Base-by-base conservation (phyloP, 2,797 vertebrate species). In the Pipistrellus nathusii region DNA sequence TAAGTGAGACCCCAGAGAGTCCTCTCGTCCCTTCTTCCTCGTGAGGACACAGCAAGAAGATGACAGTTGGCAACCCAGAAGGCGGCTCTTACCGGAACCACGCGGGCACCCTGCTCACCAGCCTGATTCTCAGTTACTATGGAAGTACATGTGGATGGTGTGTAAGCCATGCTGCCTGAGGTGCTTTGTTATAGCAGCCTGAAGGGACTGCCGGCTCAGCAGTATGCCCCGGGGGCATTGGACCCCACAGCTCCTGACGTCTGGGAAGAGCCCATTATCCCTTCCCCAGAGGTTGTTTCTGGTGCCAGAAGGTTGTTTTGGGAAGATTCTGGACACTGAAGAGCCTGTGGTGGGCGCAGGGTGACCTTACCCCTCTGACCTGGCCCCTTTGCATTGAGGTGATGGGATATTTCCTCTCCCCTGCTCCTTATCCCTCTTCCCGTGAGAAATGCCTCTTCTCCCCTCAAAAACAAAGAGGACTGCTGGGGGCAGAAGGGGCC, bases 21-120 rank as follows among this genome's bases (percentile, higher is more conserved):
- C 2, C 20, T 48, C 21, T 53, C 0, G 0, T 0, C 21, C 32
- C 57, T 25, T 55, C 64, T 8, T 1, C 25, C 25, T 1, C 0
- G 0, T 11, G 11, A 80, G 55, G 35, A 35, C 1, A 14, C 25
- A 35, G 8, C 8, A 5, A 73, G 55, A 38, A 23, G 4, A 8
- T 14, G 1, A 2, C 32, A 20, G 53, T 27, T 17, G 14, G 4
- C 55, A 10, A 35, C 23, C 11, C 3, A 9, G 38, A 73, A 66
- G 64, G 51, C 3, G 5, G 11, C 30, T 41, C 5, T 91, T 10
- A 1, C 9, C 8, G 20, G 53, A 48, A 57, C 10, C 41, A 6
- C 2, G n/a, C 20, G 0, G 17, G 44, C 48, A 69, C 12, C 35
- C 57, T 81, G 11, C 20, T 10, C 20, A 13, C 38, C 30, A 20